Evolutionary conservation across 2,888 invertebrate genomes (phyloP).

Genomic region (Colostygia pectinataria): DNA sequence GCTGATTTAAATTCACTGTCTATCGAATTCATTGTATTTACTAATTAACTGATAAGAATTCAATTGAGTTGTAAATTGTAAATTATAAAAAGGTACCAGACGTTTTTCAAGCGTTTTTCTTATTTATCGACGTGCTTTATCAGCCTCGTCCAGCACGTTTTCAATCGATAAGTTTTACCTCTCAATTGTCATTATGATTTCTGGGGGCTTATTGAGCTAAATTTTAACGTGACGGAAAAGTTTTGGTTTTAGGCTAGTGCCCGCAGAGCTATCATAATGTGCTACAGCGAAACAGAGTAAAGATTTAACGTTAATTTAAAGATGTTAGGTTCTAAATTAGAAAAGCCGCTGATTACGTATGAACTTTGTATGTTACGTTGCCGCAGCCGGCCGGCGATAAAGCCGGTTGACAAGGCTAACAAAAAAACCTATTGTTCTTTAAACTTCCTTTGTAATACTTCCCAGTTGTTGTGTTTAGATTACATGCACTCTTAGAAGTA

Average conservation of each 20-base stretch:
- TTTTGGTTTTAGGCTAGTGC: too few species aligned
- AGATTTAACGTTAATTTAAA: too few species aligned
- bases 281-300: too few species aligned
- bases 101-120: slow-evolving; percentile 20
- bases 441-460: background rate
- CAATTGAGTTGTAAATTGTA: slow-evolving; percentile 15
- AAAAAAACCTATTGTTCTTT: slow-evolving; percentile 17
- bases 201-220: too few species aligned
- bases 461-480: background rate
- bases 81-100: slow-evolving; percentile 18
- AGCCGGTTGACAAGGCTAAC: too few species aligned
- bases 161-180: slow-evolving; percentile 26
- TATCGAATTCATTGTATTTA: slow-evolving; percentile 19
- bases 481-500: background rate
- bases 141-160: slow-evolving; percentile 30
- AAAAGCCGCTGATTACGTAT: too few species aligned
- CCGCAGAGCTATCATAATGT: too few species aligned
- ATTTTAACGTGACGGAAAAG: too few species aligned
- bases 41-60: slow-evolving; percentile 23
- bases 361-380: too few species aligned
- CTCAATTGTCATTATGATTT: slow-evolving; percentile 26
- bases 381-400: too few species aligned
- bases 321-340: too few species aligned
- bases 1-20: background rate
- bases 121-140: slow-evolving; percentile 34